Conservation (phyloP, 2,888 invertebrate genomes). For the Pemphredon lugubris region DNA sequence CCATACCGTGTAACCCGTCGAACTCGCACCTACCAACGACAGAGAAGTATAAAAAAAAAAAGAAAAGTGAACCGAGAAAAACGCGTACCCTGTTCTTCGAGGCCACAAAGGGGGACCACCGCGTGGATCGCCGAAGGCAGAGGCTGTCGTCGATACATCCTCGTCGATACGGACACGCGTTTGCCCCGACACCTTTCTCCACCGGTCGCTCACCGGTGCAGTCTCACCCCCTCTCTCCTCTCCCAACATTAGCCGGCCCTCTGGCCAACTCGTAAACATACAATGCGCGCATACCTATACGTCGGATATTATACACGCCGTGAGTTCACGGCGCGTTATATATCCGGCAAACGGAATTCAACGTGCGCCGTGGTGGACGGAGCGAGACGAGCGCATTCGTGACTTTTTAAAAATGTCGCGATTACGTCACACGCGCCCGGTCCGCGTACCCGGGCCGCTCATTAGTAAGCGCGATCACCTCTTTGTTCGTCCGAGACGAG, state of each 20-base stretch:
- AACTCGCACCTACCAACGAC: conserved; percentile 1
- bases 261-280: conserved; percentile 71
- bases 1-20: not conserved
- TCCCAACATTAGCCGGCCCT: conserved; percentile 37
- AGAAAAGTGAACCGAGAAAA: no score
- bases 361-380: conserved; percentile 51
- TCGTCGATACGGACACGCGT: conserved; percentile 77
- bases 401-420: conserved; percentile 78
- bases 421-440: conserved; percentile 75
- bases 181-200: conserved; percentile 66
- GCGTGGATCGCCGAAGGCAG: conserved; percentile 73
- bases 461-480: conserved; percentile 56
- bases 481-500: conserved; percentile 51
- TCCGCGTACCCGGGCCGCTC: conserved; percentile 49
- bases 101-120: conserved; percentile 66
- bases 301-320: conserved; percentile 66
- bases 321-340: conserved; percentile 74
- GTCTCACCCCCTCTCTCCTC: conserved; percentile 43
- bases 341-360: conserved; percentile 72
- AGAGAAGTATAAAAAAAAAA: conserved; percentile 25
- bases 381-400: conserved; percentile 73
- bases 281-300: conserved; percentile 71
- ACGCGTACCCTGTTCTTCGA: no score
- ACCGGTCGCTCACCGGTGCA: conserved; percentile 41
- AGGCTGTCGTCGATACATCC: conserved; percentile 68